phyloP scores from a whole-genome alignment of 2,888 invertebrate genomes.

The Apamea sordens region DNA sequence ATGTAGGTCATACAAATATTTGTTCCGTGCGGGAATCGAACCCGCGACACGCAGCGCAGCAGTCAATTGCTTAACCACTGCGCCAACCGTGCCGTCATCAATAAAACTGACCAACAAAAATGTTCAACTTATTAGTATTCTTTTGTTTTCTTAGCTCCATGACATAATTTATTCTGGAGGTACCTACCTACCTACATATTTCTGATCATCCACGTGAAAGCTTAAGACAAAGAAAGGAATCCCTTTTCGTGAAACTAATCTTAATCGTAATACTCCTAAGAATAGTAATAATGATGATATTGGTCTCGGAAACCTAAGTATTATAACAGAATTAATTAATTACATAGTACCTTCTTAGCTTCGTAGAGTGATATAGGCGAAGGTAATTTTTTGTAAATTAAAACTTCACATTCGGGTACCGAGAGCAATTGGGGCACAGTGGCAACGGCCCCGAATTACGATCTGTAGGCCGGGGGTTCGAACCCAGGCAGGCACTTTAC shows the following conservation, averaged over 20 bases:
- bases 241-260: not conserved
- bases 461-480: no score
- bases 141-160: not conserved
- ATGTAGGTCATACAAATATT: no score
- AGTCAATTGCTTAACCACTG: no score
- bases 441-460: no score
- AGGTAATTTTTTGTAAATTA: conserved; percentile 17
- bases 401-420: not conserved
- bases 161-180: conserved; percentile 2
- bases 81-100: no score
- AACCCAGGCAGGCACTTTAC: no score
- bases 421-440: no score
- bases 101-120: not conserved
- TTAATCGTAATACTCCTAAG: not conserved
- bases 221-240: not conserved
- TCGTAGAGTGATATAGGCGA: not conserved
- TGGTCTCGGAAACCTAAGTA: not conserved
- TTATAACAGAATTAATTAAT: conserved; percentile 7
- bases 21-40: no score
- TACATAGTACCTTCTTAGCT: not conserved
- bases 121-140: not conserved
- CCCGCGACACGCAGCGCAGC: no score
- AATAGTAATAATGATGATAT: not conserved
- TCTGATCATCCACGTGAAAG: not conserved
- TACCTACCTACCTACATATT: no score